Base-by-base conservation (phyloP, 2,113 vertebrate genomes). In the Nycticebus coucang region DNA sequence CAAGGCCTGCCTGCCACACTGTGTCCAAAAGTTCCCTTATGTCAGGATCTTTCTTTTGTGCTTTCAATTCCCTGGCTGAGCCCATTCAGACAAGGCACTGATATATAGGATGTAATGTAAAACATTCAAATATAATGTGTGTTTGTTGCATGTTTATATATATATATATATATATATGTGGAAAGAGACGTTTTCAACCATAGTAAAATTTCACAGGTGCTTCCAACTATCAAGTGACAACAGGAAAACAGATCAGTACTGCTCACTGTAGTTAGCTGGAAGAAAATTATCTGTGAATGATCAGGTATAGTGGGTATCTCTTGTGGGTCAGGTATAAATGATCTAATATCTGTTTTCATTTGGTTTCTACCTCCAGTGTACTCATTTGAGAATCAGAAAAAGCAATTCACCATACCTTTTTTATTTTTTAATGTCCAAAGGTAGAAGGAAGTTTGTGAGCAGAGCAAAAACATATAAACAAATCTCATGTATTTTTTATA, bases 21-120 rank as follows among this genome's bases (percentile, higher is more conserved):
- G 5, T 5, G 15, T 5, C 1, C 4, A 50, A 0, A 12, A 1
- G 13, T 0, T n/a, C 37, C 8, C 13, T 28, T 19, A 37, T 3
- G 15, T 8, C 71, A 66, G 15, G 37, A 4, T 17, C 19, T 7
- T n/a, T 24, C 35, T 33, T 66, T 74, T 7, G 13, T 30, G 24
- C 11, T 62, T 62, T 62, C 55, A 57, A 13, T 57, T 53, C 17
- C 57, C 21, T n/a, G 24, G 13, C 19, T 93, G 57, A 15, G 14
- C 60, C 45, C 64, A 35, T 30, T 50, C 35, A 84, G 28, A 19
- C 0, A 24, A 19, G 28, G 19, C 55, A 28, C 17, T 62, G 69
- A 18, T 22, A 3, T 14, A 33, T 75, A 41, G 2, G 9, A 4
- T 22, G 3, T 26, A 22, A 66, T 60, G 19, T 86, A 57, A 66